Evolutionary conservation across 2,888 invertebrate genomes (phyloP), one percentile per base, ranked within the genome.

Genomic region (Pollenia labialis): DNA sequence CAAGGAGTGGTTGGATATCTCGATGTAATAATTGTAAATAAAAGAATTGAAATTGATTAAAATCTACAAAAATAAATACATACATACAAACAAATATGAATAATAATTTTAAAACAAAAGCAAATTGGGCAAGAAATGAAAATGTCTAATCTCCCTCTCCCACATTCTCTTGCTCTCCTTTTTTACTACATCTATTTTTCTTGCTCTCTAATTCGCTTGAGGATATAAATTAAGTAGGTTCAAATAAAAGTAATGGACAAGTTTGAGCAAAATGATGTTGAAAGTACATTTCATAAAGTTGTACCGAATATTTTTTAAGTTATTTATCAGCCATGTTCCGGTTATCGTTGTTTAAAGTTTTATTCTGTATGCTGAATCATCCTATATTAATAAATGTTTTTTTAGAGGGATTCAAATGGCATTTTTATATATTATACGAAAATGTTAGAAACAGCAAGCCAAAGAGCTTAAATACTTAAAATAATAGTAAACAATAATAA

Each of bases 31-130:
- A 66, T 60, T 81, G 60, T 74, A 60, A 62, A 72, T 54, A 74
- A 58, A 68, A 69, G 40, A 79, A 75, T 64, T 64, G 40, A 50
- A 81, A 81, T 79, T 85, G 77, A 82, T 75, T 80, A 80, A 86
- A 80, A 83, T 82, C 54, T 32, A 72, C 75, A 60, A 66, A 64
- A 1, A 18, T 6, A 60, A 6, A 54, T 44, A 52, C 12, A 12
- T 10, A 54, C 69, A 75, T 62, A 69, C 1, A 58, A 1, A 44
- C 8, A 32, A 32, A 32, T 32, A 32, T 32, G 32, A 32, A 32
- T 32, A 32, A 32, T 32, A 32, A 32, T 66, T 66, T 23, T 66
- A 56, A 74, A 74, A 64, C 18, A 74, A 46, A 60, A 58, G 46
- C 9, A 58, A 44, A 44, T 56, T 23, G 23, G 23, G 0, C 42